phyloP scores from a whole-genome alignment of 92 coral and sea anemone species.

The Epizoanthus illoricatus region DNA sequence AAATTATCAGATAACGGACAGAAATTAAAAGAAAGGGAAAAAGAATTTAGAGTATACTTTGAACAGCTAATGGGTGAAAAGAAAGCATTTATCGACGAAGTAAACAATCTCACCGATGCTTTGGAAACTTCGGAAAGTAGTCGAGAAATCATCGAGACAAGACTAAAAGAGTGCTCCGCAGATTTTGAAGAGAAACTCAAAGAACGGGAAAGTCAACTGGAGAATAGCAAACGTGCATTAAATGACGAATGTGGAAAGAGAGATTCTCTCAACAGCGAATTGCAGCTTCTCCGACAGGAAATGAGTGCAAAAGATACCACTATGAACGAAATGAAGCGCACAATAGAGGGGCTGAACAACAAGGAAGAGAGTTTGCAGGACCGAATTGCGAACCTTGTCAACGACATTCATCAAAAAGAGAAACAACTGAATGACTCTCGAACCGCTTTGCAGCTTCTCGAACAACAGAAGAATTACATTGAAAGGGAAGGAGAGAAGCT shows the following conservation, averaged over 20 bases:
- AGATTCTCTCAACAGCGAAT: constrained; percentile 8
- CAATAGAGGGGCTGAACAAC: background rate
- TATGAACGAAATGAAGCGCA: constrained; percentile 16
- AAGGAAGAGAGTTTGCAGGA: background rate
- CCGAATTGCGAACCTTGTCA: constrained; percentile 1
- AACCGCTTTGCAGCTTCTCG: constrained; percentile 41
- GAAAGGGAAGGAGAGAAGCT: constrained; percentile 43
- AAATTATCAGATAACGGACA: constrained; percentile 16
- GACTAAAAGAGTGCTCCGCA: background rate
- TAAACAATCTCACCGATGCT: constrained; percentile 28
- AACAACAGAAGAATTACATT: constrained; percentile 49
- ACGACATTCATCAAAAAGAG: constrained; percentile 6
- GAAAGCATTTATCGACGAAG: constrained; percentile 30
- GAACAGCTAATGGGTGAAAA: constrained; percentile 50
- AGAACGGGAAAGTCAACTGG: background rate
- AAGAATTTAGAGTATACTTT: constrained; percentile 52
- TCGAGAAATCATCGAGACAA: constrained; percentile 8
- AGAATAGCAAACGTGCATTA: background rate
- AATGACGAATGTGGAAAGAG: constrained; percentile 15
- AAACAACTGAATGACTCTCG: background rate
- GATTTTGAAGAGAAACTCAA: constrained; percentile 20
- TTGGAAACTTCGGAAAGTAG: constrained; percentile 27
- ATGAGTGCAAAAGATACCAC: background rate
- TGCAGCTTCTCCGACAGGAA: constrained; percentile 27
- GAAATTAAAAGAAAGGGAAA: constrained; percentile 23